Evolutionary conservation across 1,140 invertebrate genomes (phyloP), one percentile per base, ranked within the genome.

Genomic region (Harpegnathos saltator): DNA sequence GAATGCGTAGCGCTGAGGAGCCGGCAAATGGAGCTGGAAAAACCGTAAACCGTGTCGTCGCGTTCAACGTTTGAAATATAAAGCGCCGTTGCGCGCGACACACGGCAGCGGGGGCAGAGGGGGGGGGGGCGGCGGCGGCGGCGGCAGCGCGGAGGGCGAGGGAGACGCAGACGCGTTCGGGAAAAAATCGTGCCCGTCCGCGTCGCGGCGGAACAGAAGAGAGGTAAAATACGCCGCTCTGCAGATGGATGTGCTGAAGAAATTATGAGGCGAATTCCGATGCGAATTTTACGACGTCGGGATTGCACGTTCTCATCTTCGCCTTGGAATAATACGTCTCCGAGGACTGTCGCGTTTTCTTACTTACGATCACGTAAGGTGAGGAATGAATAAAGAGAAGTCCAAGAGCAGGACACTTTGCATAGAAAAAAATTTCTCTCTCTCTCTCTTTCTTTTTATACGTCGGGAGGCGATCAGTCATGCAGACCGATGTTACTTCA

Each of bases 21-120:
- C 56, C 50, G 38, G 73, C 74, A 84, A 78, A 88, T 88, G 33
- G n/a, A n/a, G 66, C 33, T 75, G 86, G 78, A 88, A 88, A 87
- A 88, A 87, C 54, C 69, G 71, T 84, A 54, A 74, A 87, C 44
- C 22, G 65, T 38, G 58, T 48, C 29, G 50, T 17, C 52, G 56
- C 68, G 33, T 74, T 52, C 66, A 59, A 61, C 72, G 58, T 78
- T 74, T 62, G 81, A 78, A 26, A 78, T 83, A 86, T 82, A 77
- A 86, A 75, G 56, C 61, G 77, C 58, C 38, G 48, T 29, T 78
- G 63, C 24, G 24, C 29, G 54, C 71, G 84, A 86, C 85, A 83
- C 22, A 19, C 3, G 38, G 38, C 4, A 14, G 50, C 78, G 71
- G 78, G 24, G 15, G 15, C n/a, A n/a, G n/a, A n/a, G n/a, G n/a